phyloP scores from a whole-genome alignment of 1,140 invertebrate species.

The Tetramorium parvispinum region DNA sequence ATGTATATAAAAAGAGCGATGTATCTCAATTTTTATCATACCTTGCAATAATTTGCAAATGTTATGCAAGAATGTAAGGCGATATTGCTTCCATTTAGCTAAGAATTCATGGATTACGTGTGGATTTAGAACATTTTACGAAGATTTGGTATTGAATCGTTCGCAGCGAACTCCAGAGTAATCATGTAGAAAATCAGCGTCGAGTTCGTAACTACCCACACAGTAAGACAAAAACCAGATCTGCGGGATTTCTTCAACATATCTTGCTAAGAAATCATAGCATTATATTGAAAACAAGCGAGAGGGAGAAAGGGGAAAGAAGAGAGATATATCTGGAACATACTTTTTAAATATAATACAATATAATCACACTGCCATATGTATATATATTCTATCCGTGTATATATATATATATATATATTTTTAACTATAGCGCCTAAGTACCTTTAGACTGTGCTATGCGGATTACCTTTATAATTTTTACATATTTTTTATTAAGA shows the following conservation, averaged over 20 bases:
- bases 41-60: constrained; percentile 18
- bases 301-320: not conserved
- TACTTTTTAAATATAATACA: constrained; percentile 44
- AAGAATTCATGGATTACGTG: not conserved
- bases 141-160: constrained; percentile 21
- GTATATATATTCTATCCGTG: not conserved
- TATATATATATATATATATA: constrained; percentile 16
- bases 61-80: not conserved
- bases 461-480: constrained; percentile 22
- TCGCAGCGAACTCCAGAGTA: not conserved
- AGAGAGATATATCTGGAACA: constrained; percentile 5
- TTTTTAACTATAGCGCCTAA: constrained; percentile 41
- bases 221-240: constrained; percentile 13
- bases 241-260: constrained; percentile 30
- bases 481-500: constrained; percentile 5
- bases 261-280: constrained; percentile 26
- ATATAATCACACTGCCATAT: constrained; percentile 25
- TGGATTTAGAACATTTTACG: constrained; percentile 29
- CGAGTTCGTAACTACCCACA: not conserved
- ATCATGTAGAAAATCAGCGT: not conserved
- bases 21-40: constrained; percentile 19
- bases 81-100: constrained; percentile 39
- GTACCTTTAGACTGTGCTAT: not conserved
- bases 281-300: not conserved
- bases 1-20: constrained; percentile 18